Conservation (phyloP, 2,888 invertebrate genomes). For the Trissonchulus sp. region DNA sequence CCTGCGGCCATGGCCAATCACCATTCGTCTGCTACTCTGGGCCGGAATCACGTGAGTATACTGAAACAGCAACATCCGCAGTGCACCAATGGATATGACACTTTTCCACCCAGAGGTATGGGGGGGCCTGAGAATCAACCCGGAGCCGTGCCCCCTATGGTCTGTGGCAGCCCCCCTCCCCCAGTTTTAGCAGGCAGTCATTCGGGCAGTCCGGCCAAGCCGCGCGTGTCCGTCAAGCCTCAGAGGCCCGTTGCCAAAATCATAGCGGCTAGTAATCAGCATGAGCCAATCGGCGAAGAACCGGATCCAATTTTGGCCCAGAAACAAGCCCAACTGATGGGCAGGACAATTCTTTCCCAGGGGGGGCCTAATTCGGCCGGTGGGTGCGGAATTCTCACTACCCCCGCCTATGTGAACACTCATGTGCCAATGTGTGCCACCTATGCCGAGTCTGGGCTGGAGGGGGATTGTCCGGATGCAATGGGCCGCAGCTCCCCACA, state of each 20-base stretch:
- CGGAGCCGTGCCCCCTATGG: not conserved
- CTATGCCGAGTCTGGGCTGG: too few relatives aligned
- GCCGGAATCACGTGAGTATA: not conserved
- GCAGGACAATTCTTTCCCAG: too few relatives aligned
- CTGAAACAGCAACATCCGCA: not conserved
- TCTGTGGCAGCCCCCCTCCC: not conserved
- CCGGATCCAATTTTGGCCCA: slow-evolving; percentile 26
- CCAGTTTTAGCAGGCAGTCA: slow-evolving; percentile 60
- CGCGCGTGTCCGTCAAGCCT: slow-evolving; percentile 71
- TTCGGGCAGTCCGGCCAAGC: slow-evolving; percentile 75
- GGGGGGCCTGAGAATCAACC: not conserved
- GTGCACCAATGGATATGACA: not conserved
- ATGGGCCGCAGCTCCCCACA: not conserved
- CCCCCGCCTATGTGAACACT: too few relatives aligned
- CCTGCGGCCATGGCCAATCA: too few relatives aligned
- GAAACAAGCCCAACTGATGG: too few relatives aligned
- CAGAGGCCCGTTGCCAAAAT: slow-evolving; percentile 75
- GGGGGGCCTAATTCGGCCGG: too few relatives aligned
- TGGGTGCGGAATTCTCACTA: too few relatives aligned
- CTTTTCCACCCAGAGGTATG: not conserved
- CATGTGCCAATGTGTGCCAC: too few relatives aligned
- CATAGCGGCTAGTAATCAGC: not conserved
- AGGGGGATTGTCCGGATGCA: not conserved
- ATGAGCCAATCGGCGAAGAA: slow-evolving; percentile 3
- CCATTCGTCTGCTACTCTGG: not conserved